Base-by-base conservation (phyloP, 1,140 invertebrate species). In the Listronotus bonariensis region DNA sequence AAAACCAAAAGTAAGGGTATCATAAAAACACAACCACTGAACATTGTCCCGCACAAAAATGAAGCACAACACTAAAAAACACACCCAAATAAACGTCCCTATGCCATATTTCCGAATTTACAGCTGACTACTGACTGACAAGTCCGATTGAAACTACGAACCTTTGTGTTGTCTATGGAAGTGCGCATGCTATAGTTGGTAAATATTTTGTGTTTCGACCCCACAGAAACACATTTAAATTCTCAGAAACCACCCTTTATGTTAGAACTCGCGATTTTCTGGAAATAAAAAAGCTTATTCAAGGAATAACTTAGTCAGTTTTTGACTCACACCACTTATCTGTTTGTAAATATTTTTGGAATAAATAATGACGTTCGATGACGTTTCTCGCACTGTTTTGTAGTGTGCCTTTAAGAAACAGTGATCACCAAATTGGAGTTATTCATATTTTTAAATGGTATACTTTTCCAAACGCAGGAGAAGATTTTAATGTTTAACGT, bases 61-160 rank as follows among this genome's bases (percentile, higher is more conserved):
- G 15, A 57, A 57, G 20, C 62, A 61, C 63, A 46, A 58, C 62
- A 58, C 51, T 36, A 68, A 65, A 65, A 64, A 65, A 68, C 56
- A 66, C 67, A 68, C 57, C 57, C 58, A 51, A 52, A 43, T 26
- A 58, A 56, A 32, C 31, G 49, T 34, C 18, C 54, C 63, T 68
- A 68, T 48, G 67, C 62, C 67, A 68, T 68, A 55, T 55, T 65
- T 60, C 51, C 53, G 34, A 68, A 65, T 43, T 62, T 65, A 68
- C 67, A 61, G 67, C 63, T 68, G 67, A 68, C 67, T 68, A 59
- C 48, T 57, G 51, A 56, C 52, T 55, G 46, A 53, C 32, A 34
- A 54, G 59, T 62, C 61, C 61, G 20, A 32, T 15, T 20, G 45
- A 64, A 55, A 40, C 36, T 52, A 53, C 32, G 36, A 64, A 56